phyloP scores from a whole-genome alignment of 2,797 vertebrate genomes.

The Sibirionetta formosa region DNA sequence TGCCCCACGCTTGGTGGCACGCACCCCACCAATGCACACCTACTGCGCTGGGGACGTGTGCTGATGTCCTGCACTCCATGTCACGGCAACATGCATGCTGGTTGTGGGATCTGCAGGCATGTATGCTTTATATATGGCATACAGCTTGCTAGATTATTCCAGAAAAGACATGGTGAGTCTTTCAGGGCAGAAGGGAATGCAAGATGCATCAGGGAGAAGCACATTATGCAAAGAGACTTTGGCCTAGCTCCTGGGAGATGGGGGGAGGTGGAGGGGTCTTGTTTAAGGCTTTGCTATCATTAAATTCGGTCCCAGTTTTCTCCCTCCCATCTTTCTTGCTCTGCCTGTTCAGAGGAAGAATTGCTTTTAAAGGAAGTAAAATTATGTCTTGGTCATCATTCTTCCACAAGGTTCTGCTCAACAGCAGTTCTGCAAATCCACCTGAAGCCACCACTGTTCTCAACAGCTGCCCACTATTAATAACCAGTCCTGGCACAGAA shows the following conservation, averaged over 20 bases:
- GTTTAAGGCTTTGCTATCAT: background rate
- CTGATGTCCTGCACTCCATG: accelerated
- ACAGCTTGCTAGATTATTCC: background rate
- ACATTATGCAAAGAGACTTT: accelerated
- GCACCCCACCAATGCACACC: accelerated
- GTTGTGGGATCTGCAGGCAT: accelerated
- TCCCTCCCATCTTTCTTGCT: background rate
- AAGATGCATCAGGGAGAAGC: accelerated
- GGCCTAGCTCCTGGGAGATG: background rate
- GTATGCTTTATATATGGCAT: accelerated
- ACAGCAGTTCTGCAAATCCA: background rate
- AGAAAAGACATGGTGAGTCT: background rate
- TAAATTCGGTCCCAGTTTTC: background rate
- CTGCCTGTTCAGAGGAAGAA: background rate
- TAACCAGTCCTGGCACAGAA: background rate
- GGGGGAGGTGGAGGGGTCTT: background rate
- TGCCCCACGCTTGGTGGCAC: accelerated
- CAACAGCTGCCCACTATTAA: accelerated
- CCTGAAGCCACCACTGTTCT: background rate
- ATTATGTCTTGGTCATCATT: accelerated
- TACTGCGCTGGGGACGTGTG: accelerated
- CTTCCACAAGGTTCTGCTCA: accelerated
- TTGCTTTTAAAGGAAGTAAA: background rate
- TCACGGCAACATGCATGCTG: accelerated
- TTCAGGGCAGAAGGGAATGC: background rate